A percentile compares a stretch with the other conserved stretches of the same genome.
phyloP scores from a whole-genome alignment of 1,140 invertebrate species.

The Colletes latitarsis region DNA sequence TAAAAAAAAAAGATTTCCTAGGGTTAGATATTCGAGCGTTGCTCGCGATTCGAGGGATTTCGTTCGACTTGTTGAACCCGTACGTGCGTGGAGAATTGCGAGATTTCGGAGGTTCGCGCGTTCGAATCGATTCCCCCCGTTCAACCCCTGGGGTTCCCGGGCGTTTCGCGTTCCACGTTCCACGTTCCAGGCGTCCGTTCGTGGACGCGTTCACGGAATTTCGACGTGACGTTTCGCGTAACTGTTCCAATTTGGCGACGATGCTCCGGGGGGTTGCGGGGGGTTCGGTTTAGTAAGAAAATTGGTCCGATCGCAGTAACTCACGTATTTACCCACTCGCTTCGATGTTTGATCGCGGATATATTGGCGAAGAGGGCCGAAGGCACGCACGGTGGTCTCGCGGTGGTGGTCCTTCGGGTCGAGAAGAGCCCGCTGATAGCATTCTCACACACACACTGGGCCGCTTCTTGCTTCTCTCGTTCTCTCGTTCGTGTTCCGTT shows the following conservation, averaged over 20 bases:
- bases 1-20: too few relatives aligned
- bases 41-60: too few relatives aligned
- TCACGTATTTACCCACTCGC: conserved; percentile 69
- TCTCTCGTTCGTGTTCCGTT: conserved; percentile 31
- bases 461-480: background rate
- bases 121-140: background rate
- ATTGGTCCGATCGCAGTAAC: conserved; percentile 56
- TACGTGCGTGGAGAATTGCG: too few relatives aligned
- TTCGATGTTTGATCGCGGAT: conserved; percentile 72
- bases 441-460: conserved; percentile 66
- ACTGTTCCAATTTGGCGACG: conserved; percentile 40
- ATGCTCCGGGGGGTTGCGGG: background rate
- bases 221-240: conserved; percentile 41
- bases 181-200: too few relatives aligned
- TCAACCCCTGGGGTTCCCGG: background rate
- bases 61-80: too few relatives aligned
- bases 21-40: too few relatives aligned
- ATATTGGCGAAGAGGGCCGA: conserved; percentile 69
- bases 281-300: conserved; percentile 39
- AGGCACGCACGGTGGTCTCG: conserved; percentile 74
- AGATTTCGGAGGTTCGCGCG: too few relatives aligned
- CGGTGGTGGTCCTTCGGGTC: conserved; percentile 71
- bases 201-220: background rate
- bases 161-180: background rate
- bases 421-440: conserved; percentile 70